Conservation (phyloP, 2,888 invertebrate species). For the Chloromyia formosa region DNA sequence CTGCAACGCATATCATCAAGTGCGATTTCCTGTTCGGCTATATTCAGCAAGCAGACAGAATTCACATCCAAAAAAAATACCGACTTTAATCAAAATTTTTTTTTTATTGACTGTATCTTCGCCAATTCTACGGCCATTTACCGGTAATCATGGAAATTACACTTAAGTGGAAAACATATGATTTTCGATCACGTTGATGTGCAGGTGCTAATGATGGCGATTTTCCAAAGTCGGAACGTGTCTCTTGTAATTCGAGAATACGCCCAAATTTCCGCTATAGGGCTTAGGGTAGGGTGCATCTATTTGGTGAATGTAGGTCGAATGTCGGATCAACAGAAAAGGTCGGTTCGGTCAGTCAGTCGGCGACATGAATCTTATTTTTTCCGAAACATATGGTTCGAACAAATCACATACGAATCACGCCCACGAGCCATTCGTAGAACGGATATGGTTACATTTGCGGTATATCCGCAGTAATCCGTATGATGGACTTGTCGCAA, state of each 20-base stretch:
- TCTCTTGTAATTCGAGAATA: neutral
- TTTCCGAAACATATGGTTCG: constrained; percentile 25
- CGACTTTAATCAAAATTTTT: neutral
- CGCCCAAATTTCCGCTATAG: neutral
- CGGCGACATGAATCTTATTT: neutral
- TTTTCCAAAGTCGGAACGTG: constrained; percentile 5
- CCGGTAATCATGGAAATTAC: constrained; percentile 17
- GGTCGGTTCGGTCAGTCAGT: neutral
- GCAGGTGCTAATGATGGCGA: constrained; percentile 29
- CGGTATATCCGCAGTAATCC: neutral
- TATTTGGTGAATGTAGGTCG: neutral
- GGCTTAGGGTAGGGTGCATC: too few species aligned
- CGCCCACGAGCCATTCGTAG: neutral
- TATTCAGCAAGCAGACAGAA: neutral
- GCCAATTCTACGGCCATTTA: constrained; percentile 3
- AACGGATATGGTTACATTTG: constrained; percentile 31
- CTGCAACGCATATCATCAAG: too few species aligned
- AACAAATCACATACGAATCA: constrained; percentile 32
- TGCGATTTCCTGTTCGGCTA: too few species aligned
- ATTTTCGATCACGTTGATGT: constrained; percentile 5
- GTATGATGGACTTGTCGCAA: too few species aligned
- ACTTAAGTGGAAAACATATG: constrained; percentile 8
- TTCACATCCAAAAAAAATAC: neutral
- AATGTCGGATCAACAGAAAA: neutral
- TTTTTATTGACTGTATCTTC: neutral